phyloP scores from a whole-genome alignment of 2,797 vertebrate genomes.

The Buphagus erythrorhynchus region DNA sequence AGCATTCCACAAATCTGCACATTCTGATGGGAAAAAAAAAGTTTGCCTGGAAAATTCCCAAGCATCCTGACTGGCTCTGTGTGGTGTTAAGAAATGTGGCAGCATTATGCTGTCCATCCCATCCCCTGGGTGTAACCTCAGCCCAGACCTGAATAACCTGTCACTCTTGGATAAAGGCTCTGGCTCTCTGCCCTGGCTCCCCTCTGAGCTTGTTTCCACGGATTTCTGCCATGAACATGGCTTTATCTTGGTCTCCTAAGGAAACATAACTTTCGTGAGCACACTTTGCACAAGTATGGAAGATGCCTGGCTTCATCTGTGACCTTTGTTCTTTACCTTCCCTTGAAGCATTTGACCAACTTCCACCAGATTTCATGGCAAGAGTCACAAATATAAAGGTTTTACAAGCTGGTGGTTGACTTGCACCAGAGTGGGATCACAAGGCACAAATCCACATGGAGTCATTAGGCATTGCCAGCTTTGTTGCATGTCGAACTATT shows the following conservation, averaged over 20 bases:
- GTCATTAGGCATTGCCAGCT: not conserved
- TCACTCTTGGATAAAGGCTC: not conserved
- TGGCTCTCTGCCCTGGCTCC: not conserved
- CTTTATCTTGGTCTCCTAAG: not conserved
- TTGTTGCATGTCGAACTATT: rapidly evolving
- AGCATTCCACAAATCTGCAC: not conserved
- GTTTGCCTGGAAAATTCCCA: not conserved
- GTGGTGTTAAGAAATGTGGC: not conserved
- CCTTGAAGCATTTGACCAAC: not conserved
- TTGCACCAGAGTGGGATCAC: not conserved
- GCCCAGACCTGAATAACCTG: conserved; percentile 54
- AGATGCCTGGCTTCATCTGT: not conserved
- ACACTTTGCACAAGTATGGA: not conserved
- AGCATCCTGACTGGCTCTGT: not conserved
- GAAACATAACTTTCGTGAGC: not conserved
- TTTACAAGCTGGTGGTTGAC: not conserved
- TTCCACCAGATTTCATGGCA: not conserved
- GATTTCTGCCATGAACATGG: not conserved
- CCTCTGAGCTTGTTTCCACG: not conserved
- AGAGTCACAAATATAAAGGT: not conserved
- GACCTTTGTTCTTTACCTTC: not conserved
- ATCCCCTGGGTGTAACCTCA: conserved; percentile 6
- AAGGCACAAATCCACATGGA: not conserved
- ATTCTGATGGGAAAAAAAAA: not conserved
- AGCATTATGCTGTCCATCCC: not conserved